Base-by-base conservation (phyloP, 2,797 vertebrate genomes). In the Myotis pilosus region DNA sequence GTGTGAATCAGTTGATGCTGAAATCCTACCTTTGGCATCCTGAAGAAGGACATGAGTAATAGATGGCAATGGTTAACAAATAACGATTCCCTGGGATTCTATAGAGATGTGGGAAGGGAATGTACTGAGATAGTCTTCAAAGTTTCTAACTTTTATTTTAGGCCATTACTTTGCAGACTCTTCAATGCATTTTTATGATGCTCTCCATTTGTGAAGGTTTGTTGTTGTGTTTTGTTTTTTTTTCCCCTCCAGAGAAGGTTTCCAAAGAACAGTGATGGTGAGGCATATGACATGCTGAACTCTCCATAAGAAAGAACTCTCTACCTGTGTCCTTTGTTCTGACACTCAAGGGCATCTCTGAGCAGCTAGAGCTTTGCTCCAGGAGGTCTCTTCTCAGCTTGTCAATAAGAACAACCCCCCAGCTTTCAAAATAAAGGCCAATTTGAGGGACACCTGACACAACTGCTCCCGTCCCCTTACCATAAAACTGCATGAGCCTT, bases 371-470 rank as follows among this genome's bases (percentile, higher is more conserved):
- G 16, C 33, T 30, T 84, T 13, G 44, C 51, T 84, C 17, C 2
- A 10, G 12, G 72, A 64, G 13, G 20, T 80, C 33, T 79, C 57
- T 87, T 64, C 71, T 80, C 25, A 87, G 47, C 28, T 82, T 44
- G 23, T 66, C 66, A 51, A 36, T 28, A 74, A 23, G n/a, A 47
- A 57, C 22, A 64, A 28, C 33, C 30, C 30, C 12, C 2, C 33
- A 83, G 44, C 20, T 79, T 91, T 93, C 55, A 82, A 89, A 85
- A 91, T 55, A 69, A 91, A 96, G 76, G 28, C 72, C 41, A 87
- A 11, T 38, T 23, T n/a, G 28, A 17, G 53, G 64, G 81, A n/a
- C 30, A 41, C 22, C 28, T 57, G 38, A 79, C 28, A 68, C 41
- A 92, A 25, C 4, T 1, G 49, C 1, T 13, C 30, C 62, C n/a